Conservation (phyloP, 2,888 invertebrate genomes). For the Pammene fasciana region DNA sequence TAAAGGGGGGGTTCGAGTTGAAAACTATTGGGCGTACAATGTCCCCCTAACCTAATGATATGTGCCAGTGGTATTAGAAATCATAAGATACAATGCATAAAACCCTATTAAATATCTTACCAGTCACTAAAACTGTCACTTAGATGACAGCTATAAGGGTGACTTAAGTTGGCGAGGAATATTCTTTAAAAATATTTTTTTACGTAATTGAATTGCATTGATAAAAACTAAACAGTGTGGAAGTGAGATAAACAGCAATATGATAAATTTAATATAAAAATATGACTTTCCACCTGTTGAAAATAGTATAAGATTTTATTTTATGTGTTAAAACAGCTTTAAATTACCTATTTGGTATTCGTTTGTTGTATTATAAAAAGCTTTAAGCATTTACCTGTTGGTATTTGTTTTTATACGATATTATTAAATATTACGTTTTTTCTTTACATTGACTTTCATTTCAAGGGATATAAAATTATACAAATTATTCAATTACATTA, state of each 20-base stretch:
- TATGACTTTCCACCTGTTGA: neutral
- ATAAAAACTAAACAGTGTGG: neutral
- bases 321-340: conserved; percentile 55
- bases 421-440: conserved; percentile 34
- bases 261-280: neutral
- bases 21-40: too few relatives aligned
- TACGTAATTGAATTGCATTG: too few relatives aligned
- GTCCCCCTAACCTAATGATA: too few relatives aligned
- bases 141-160: too few relatives aligned
- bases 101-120: too few relatives aligned
- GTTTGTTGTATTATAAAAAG: conserved; percentile 34
- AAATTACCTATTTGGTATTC: conserved; percentile 69
- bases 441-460: conserved; percentile 15
- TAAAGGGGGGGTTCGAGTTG: too few relatives aligned
- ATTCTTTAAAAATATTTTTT: too few relatives aligned
- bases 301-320: conserved; percentile 1
- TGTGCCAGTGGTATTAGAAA: neutral
- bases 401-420: conserved; percentile 37
- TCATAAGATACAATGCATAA: too few relatives aligned
- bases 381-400: conserved; percentile 40
- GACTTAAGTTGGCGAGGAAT: too few relatives aligned
- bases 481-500: conserved; percentile 30
- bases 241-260: neutral
- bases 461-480: conserved; percentile 11
- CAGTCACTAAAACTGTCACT: too few relatives aligned